Base-by-base conservation (phyloP, 2,797 vertebrate genomes). In the Sciaenops ocellatus region DNA sequence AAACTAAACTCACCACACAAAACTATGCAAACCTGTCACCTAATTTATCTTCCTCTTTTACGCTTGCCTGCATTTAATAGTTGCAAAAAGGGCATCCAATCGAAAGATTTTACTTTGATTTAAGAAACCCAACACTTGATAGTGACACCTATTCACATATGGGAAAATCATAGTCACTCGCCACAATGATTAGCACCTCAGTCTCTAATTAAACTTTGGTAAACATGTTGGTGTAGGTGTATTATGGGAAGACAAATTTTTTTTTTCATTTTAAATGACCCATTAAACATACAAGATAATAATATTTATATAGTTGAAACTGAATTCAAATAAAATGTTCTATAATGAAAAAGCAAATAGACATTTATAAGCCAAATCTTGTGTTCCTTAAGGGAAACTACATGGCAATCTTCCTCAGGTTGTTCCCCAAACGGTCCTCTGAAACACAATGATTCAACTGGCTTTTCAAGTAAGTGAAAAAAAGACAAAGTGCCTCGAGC, bases 31-130 rank as follows among this genome's bases (percentile, higher is more conserved):
- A 89, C 88, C 87, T 91, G 92, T 90, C 87, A 89, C 64, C 62
- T 84, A 66, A 87, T 84, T 85, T 92, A 94, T 96, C 95, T 95
- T 96, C 94, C 93, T 90, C 92, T 92, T 20, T 71, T 44, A 41
- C 1, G 3, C 71, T 75, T 52, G 46, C 34, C 44, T 41, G 50
- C 57, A 24, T 80, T 57, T 69, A 7, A 17, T 28, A 56, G 41
- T 22, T 59, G 47, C 24, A 3, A 17, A 69, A 44, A 61, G 17
- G 13, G 51, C 46, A 46, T 42, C 8, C 11, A 3, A 55, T 41
- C 0, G 0, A 51, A 48, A 15, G 11, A 12, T 63, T 69, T 67
- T 7, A 46, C 18, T 24, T 38, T 73, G 15, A 65, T 57, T 44
- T 42, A 24, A 52, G 57, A 56, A 30, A 47, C 16, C 3, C 6